Evolutionary conservation across 2,888 invertebrate species (phyloP).

Genomic region (Stenolophus ochropezus): DNA sequence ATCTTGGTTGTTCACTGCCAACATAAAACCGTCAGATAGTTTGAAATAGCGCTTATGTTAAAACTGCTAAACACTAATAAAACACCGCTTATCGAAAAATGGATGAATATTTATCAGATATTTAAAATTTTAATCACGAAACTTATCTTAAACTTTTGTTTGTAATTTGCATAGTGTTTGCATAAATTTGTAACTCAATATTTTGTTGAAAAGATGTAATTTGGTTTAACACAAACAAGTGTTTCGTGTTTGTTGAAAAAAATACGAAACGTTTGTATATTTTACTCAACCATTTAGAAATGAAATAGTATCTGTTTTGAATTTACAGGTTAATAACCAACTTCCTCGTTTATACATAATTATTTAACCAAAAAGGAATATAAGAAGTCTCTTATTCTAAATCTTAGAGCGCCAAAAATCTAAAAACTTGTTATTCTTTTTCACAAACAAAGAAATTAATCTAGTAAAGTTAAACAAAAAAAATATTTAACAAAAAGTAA

Average conservation of each 20-base stretch:
- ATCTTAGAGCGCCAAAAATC: too few relatives aligned
- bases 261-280: slow-evolving; percentile 1
- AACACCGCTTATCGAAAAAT: slow-evolving; percentile 6
- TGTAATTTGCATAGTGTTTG: slow-evolving; percentile 17
- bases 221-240: background rate
- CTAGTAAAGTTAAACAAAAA: background rate
- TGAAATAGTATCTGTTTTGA: background rate
- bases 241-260: background rate
- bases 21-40: slow-evolving; percentile 1
- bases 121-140: slow-evolving; percentile 23
- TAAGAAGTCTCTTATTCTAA: too few relatives aligned
- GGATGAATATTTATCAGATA: slow-evolving; percentile 27
- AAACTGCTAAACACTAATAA: slow-evolving; percentile 19
- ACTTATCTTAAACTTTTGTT: slow-evolving; percentile 16
- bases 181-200: slow-evolving; percentile 3
- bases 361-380: too few relatives aligned
- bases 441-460: too few relatives aligned
- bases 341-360: background rate
- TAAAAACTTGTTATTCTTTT: too few relatives aligned
- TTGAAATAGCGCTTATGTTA: background rate
- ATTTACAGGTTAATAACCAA: background rate
- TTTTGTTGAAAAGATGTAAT: background rate
- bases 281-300: background rate
- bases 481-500: background rate
- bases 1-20: background rate